Evolutionary conservation across 2,888 invertebrate genomes (phyloP), one percentile per base, ranked within the genome.

Genomic region (Lycaena phlaeas): DNA sequence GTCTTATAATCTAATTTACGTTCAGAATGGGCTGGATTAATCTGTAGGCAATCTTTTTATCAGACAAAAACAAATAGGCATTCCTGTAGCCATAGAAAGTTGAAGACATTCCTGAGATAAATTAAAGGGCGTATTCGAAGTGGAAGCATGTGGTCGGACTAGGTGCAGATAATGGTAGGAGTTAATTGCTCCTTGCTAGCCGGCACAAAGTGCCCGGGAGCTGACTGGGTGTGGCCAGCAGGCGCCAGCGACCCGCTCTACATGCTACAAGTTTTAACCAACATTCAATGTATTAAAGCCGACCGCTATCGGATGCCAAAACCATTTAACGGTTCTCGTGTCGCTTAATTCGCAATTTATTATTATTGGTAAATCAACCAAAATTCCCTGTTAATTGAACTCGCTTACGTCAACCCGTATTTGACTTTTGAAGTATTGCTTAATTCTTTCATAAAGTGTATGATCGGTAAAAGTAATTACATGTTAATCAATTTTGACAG

Each of bases 311-410:
- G 61, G 56, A 56, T 44, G 48, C 50, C 45, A 70, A 69, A 72
- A 73, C 61, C 68, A 71, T 68, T 68, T 74, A 75, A 77, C 74
- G 72, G 72, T 72, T 64, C 65, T 67, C 66, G 63, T 62, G 64
- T 60, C 60, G 68, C 66, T 74, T 70, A 76, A 75, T 72, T 66
- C 59, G 59, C 62, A 67, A 59, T 74, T 76, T 76, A 73, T 71
- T 76, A 73, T 71, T 72, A 70, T 70, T 72, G 70, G 74, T 73
- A 68, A 61, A 68, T 74, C 75, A 74, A 72, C 74, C 73, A 75
- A 69, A 71, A 71, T 44, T 69, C 56, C 61, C 59, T 61, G 64
- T 68, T 74, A 76, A 74, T 74, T 74, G 68, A 63, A 57, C 64
- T 67, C 61, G 57, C 68, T 71, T 68, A 64, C 60, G 62, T 61